Percentiles rank a stretch among this genome's conserved stretches.
These are phyloP conservation scores for Polymixis flavicincta DNA, from an alignment of 2,888 invertebrate species.

Conservation along the genomic window DNA sequence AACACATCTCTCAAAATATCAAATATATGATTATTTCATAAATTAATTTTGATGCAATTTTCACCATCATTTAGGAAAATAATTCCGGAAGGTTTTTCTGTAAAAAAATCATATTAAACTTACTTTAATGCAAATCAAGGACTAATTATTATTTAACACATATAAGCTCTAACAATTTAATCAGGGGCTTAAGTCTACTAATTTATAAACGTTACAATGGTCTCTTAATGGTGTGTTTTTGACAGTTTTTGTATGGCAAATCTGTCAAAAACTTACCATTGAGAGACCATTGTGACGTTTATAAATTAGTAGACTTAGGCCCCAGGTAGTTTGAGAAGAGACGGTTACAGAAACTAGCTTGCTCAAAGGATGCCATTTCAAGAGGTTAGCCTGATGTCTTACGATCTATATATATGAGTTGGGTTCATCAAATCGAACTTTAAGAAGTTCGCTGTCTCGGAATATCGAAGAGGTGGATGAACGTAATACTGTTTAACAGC, in stretches of 20 bases:
- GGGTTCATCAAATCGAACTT: background rate
- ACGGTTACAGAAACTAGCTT: background rate
- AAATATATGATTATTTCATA: background rate
- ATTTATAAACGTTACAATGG: too few relatives aligned
- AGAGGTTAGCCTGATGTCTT: background rate
- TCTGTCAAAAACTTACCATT: too few relatives aligned
- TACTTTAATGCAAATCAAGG: background rate
- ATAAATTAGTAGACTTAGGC: too few relatives aligned
- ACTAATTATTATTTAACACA: background rate
- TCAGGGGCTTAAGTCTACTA: too few relatives aligned
- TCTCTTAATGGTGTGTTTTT: too few relatives aligned
- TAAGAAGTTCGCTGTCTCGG: background rate
- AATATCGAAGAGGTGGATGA: slow-evolving; percentile 3
- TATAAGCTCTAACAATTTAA: background rate
- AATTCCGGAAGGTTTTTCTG: background rate
- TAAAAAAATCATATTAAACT: background rate
- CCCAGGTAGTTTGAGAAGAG: background rate
- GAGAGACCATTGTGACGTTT: too few relatives aligned
- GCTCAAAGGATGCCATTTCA: background rate
- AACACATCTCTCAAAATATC: background rate
- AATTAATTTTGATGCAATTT: background rate
- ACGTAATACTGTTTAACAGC: background rate
- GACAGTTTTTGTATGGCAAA: too few relatives aligned
- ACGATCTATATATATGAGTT: background rate
- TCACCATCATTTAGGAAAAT: background rate